Conservation (phyloP, 1,140 invertebrate genomes). For the Teleogryllus occipitalis region DNA sequence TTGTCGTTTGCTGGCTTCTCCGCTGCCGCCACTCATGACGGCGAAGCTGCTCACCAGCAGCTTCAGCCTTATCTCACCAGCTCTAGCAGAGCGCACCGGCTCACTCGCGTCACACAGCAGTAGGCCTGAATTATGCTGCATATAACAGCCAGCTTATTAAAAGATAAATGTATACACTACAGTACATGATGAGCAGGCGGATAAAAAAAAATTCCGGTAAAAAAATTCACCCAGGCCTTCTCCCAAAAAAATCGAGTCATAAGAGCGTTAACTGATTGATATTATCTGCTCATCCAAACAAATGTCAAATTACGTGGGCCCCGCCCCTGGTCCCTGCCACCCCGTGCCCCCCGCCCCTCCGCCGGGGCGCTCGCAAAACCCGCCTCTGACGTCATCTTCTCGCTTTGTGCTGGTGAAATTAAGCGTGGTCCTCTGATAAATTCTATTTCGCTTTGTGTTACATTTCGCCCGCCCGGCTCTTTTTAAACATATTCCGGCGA, state of each 20-base stretch:
- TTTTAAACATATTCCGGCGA: background rate
- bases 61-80: background rate
- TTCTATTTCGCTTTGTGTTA: background rate
- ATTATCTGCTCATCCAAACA: conserved; percentile 4
- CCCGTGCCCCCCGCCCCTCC: no score
- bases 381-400: background rate
- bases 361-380: background rate
- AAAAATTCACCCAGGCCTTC: background rate
- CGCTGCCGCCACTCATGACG: no score
- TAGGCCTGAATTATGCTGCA: background rate
- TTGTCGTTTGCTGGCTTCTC: no score
- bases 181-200: background rate
- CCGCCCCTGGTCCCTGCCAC: no score
- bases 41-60: no score
- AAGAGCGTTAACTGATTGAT: background rate
- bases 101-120: background rate
- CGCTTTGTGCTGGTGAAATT: background rate
- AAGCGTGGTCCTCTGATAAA: background rate
- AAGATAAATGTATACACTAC: background rate
- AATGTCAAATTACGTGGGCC: background rate
- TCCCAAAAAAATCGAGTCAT: background rate
- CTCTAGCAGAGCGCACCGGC: background rate
- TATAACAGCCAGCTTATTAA: background rate
- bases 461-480: background rate
- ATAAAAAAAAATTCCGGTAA: background rate